phyloP scores from a whole-genome alignment of 2,888 invertebrate genomes.

The Sipha maydis region DNA sequence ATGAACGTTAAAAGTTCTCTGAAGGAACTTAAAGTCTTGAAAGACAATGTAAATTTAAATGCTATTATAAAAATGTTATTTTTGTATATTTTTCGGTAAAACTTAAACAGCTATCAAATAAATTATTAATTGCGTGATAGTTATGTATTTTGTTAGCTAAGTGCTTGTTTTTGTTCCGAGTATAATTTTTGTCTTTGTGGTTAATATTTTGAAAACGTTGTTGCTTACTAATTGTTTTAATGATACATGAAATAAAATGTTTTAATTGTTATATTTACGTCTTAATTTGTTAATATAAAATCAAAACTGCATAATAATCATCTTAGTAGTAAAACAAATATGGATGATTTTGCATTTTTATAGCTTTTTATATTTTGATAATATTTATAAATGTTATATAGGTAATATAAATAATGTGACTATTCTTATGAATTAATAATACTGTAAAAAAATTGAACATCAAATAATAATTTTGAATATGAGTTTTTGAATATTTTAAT shows the following conservation, averaged over 20 bases:
- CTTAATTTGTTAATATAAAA: neutral
- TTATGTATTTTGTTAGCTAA: neutral
- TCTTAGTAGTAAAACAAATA: neutral
- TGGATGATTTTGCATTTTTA: neutral
- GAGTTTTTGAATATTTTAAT: too few species aligned
- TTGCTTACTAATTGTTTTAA: neutral
- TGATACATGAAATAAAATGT: neutral
- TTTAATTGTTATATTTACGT: neutral
- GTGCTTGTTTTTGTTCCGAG: conserved; percentile 5
- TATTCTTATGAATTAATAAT: neutral
- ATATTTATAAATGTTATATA: neutral
- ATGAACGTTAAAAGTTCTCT: neutral
- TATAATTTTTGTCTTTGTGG: neutral
- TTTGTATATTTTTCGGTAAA: neutral
- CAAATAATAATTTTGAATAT: too few species aligned
- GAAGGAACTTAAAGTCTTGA: neutral
- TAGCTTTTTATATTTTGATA: neutral
- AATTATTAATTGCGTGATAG: conserved; percentile 15
- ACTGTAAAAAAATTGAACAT: too few species aligned
- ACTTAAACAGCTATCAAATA: conserved; percentile 9
- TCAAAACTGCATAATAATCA: neutral
- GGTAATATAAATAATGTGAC: neutral
- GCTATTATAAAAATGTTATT: neutral
- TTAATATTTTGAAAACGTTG: neutral
- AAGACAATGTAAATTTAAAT: neutral